Evolutionary conservation across 2,888 invertebrate genomes (phyloP).

Genomic region (Linnaemya vulpina): DNA sequence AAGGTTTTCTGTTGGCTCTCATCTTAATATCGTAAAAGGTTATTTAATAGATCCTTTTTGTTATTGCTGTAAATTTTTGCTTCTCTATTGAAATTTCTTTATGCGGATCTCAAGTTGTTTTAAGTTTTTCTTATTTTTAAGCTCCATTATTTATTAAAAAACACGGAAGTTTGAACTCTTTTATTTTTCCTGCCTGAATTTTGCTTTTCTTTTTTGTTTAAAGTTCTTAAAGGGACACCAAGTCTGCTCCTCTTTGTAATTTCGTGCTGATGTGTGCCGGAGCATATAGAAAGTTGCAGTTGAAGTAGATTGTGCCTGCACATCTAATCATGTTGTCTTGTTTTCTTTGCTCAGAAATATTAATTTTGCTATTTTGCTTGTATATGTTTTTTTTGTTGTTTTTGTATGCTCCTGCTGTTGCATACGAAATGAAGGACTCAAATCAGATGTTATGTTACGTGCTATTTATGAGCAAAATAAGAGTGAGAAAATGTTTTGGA

Average conservation of each 20-base stretch:
- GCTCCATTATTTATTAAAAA: constrained; percentile 70
- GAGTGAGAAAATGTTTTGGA: neutral
- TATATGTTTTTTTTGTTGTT: neutral
- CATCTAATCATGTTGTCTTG: constrained; percentile 45
- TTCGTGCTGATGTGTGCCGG: neutral
- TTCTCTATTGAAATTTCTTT: constrained; percentile 12
- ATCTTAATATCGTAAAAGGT: constrained; percentile 26
- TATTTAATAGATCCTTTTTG: constrained; percentile 49
- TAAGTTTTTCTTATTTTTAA: constrained; percentile 19
- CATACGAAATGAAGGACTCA: constrained; percentile 16
- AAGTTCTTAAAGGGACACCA: constrained; percentile 38
- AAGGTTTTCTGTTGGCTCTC: neutral
- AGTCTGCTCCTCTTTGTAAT: constrained; percentile 13
- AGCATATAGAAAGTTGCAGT: neutral
- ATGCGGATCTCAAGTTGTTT: constrained; percentile 20
- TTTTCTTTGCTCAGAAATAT: constrained; percentile 34
- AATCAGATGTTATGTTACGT: neutral
- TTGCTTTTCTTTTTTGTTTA: neutral
- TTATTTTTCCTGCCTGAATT: neutral
- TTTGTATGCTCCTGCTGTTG: constrained; percentile 2
- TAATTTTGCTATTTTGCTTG: constrained; percentile 42
- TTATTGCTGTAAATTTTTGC: neutral
- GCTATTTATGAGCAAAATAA: neutral
- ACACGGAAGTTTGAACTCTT: constrained; percentile 65
- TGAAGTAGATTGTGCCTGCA: neutral